phyloP scores from a whole-genome alignment of 1,140 invertebrate species.

The Drosophila parvula region DNA sequence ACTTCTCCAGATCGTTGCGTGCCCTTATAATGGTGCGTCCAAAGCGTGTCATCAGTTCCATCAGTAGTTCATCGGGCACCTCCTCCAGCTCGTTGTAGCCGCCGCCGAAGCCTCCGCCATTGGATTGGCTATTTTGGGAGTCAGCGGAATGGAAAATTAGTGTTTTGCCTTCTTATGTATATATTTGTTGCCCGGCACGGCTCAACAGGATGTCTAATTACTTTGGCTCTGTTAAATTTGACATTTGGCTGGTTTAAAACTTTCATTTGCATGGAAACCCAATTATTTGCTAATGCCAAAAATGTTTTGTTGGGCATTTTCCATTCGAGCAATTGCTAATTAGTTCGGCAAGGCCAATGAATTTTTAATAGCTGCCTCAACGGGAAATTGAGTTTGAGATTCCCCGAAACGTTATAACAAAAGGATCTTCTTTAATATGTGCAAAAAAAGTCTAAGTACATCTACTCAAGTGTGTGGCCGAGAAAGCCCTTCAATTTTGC shows the following conservation, averaged over 20 bases:
- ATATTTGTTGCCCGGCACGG: not conserved
- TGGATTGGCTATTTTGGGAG: constrained; percentile 61
- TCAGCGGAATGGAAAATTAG: constrained; percentile 73
- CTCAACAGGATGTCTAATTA: constrained; percentile 58
- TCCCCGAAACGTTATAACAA: not conserved
- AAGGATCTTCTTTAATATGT: not conserved
- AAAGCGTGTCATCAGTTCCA: constrained; percentile 86
- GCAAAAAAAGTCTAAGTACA: not conserved
- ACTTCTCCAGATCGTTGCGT: constrained; percentile 86
- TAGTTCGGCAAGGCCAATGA: constrained; percentile 40
- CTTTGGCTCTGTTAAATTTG: constrained; percentile 50
- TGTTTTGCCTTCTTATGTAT: constrained; percentile 12
- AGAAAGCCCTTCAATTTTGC: constrained; percentile 9
- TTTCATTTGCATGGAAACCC: constrained; percentile 66
- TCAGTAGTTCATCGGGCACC: constrained; percentile 85
- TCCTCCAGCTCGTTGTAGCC: constrained; percentile 76
- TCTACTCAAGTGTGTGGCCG: constrained; percentile 13
- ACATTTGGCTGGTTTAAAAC: constrained; percentile 49
- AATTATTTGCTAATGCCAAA: constrained; percentile 48
- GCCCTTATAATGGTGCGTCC: constrained; percentile 86
- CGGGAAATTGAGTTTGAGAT: constrained; percentile 27
- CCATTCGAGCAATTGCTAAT: constrained; percentile 59
- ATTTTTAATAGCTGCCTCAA: constrained; percentile 35
- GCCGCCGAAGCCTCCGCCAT: constrained; percentile 55
- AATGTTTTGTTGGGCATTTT: constrained; percentile 55